These are phyloP conservation scores for Eumaeus atala DNA, from an alignment of 1,140 invertebrate genomes.

Conservation along the genomic window DNA sequence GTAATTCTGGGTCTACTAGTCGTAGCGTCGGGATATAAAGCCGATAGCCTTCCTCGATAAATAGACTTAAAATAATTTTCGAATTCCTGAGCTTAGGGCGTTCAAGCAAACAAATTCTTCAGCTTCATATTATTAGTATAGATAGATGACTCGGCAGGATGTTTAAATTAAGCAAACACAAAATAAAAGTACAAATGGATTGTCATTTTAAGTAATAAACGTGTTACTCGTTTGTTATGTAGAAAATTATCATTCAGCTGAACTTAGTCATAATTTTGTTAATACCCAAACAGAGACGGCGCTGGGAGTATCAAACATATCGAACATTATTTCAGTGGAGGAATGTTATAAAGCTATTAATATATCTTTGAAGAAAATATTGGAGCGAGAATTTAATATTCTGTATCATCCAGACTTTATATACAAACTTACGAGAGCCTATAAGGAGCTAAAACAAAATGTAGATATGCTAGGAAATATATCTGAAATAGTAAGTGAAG, in stretches of 20 bases:
- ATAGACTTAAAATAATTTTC: too few relatives aligned
- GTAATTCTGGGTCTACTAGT: too few relatives aligned
- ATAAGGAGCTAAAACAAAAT: not conserved
- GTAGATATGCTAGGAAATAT: not conserved
- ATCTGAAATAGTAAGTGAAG: not conserved
- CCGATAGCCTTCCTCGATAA: too few relatives aligned
- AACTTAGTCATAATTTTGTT: not conserved
- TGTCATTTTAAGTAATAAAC: too few relatives aligned
- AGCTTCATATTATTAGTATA: too few relatives aligned
- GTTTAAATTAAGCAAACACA: too few relatives aligned
- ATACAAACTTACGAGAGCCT: not conserved
- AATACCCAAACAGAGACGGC: not conserved
- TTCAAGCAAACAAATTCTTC: too few relatives aligned
- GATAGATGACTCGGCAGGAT: too few relatives aligned
- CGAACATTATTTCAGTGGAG: not conserved
- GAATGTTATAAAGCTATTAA: not conserved
- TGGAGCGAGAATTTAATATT: not conserved
- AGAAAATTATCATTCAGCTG: not conserved
- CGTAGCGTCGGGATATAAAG: too few relatives aligned
- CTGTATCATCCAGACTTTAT: constrained; percentile 1
- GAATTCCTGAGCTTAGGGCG: too few relatives aligned
- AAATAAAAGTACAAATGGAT: too few relatives aligned
- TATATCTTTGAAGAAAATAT: not conserved
- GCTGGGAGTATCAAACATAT: not conserved
- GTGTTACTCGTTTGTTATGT: too few relatives aligned